Conservation (phyloP, 2,113 vertebrate genomes). For the Melanerpes aurifrons region DNA sequence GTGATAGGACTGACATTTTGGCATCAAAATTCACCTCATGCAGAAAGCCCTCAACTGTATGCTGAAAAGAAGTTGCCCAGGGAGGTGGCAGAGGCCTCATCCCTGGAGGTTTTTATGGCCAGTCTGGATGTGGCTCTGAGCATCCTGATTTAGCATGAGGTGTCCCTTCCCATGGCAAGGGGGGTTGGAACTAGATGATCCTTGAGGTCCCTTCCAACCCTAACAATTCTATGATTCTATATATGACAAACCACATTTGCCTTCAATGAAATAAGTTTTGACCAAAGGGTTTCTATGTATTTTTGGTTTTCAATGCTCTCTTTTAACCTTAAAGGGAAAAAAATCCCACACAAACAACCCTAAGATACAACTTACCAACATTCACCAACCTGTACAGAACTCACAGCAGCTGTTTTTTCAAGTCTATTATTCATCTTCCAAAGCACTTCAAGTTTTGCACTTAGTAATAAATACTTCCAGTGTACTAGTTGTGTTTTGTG, state of each 20-base stretch:
- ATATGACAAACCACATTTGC: slow-evolving; percentile 25
- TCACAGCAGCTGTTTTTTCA: background rate
- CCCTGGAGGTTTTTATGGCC: no score
- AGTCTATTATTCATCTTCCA: background rate
- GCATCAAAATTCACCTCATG: no score
- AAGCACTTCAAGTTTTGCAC: background rate
- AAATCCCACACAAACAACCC: background rate
- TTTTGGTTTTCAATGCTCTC: background rate
- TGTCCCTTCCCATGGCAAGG: no score
- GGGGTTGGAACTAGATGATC: no score
- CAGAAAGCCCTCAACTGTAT: no score
- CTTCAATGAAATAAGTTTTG: background rate
- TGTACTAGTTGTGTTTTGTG: background rate
- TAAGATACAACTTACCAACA: background rate
- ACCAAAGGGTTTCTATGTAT: background rate
- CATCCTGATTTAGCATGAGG: no score
- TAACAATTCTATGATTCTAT: no score
- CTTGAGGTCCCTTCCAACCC: no score
- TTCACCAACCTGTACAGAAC: background rate
- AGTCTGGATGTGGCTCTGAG: no score
- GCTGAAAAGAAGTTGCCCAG: no score
- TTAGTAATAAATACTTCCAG: background rate
- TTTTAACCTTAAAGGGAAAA: background rate
- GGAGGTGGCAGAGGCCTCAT: no score
- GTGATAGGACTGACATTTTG: no score